Evolutionary conservation across 2,797 vertebrate genomes (phyloP), one percentile per base, ranked within the genome.

Genomic region (Yasuhikotakia modesta): DNA sequence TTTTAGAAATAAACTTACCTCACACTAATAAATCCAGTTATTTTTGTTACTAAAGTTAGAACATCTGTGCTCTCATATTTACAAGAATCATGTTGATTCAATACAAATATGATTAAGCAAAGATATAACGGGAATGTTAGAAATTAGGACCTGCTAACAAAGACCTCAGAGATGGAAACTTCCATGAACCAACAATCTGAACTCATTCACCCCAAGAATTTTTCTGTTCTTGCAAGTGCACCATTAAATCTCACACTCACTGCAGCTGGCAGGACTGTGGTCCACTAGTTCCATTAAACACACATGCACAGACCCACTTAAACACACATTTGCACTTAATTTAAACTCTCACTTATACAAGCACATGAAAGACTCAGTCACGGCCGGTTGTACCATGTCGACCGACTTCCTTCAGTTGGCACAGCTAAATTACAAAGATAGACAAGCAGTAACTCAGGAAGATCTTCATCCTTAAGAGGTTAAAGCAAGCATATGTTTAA

Each of bases 161-260:
- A 53, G 64, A 69, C 65, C 66, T 74, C 68, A 79, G 68, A 79
- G 64, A 81, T 85, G 78, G 71, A 75, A 81, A 81, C 82, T 45
- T 79, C 35, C 6, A 8, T 39, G 71, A 70, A 78, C 74, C 61
- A 82, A 82, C 57, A 77, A 72, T 66, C 72, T 76, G 75, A 85
- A 85, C 81, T 82, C 81, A 58, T 45, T 83, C 79, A 85, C 79
- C 79, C 81, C 39, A 71, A 46, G 77, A 72, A 68, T 65, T 75
- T 78, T 30, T 68, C 35, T 52, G 21, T 63, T 73, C 61, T 69
- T 64, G 79, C 60, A 74, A 80, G 65, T 69, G 65, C 84, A 83
- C 74, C 69, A 83, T 55, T 73, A 79, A 81, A 77, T 70, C 71
- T 58, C 81, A 43, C 74, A 81, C 73, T 81, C 46, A 24, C 53